Evolutionary conservation across 2,888 invertebrate genomes (phyloP).

Genomic region (Laothoe populi): DNA sequence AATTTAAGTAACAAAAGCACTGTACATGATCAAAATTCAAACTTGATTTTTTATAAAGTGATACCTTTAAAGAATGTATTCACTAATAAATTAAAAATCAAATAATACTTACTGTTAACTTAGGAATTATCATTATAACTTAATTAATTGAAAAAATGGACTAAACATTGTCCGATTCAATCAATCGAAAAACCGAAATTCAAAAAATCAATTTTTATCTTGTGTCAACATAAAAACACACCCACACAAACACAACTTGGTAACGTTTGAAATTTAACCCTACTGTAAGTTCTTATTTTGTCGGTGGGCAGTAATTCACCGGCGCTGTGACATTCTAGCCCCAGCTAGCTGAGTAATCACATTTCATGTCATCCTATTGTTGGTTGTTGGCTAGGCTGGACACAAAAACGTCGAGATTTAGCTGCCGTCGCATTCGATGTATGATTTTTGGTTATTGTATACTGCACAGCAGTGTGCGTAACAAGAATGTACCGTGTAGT

Average conservation of each 20-base stretch:
- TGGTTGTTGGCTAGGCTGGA: conserved; percentile 54
- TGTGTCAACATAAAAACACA: background rate
- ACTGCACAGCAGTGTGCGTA: conserved; percentile 6
- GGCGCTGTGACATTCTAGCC: conserved; percentile 71
- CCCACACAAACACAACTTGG: background rate
- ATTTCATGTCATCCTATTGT: conserved; percentile 77
- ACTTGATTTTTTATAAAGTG: no score
- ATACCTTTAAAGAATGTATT: no score
- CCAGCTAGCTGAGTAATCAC: conserved; percentile 74
- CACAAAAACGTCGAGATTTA: conserved; percentile 71
- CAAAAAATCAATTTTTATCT: background rate
- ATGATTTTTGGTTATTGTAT: conserved; percentile 37
- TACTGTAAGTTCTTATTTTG: conserved; percentile 28
- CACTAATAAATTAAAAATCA: no score
- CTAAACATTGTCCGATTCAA: background rate
- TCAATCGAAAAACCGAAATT: background rate
- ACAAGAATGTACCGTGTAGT: background rate
- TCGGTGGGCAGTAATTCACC: conserved; percentile 66
- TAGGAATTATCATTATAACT: no score
- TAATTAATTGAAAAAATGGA: background rate
- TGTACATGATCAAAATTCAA: no score
- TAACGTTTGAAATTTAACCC: conserved; percentile 25
- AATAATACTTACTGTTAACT: no score
- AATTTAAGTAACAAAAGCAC: no score
- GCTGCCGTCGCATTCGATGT: conserved; percentile 52